Evolutionary conservation across 2,113 vertebrate genomes (phyloP), one percentile per base, ranked within the genome.

Genomic region (Corapipo altera): DNA sequence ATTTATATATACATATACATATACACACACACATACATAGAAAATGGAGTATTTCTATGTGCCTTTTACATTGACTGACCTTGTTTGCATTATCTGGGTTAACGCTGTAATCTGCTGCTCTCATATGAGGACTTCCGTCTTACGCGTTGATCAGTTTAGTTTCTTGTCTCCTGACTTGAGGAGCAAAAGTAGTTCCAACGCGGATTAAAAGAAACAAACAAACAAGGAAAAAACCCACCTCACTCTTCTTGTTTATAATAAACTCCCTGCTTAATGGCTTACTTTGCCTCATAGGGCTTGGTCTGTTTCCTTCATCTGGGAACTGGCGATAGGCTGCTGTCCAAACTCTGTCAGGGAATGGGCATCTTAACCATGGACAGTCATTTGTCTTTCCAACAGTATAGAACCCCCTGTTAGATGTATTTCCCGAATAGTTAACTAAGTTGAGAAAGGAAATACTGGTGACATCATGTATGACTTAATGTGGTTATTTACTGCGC

Each of bases 51-150:
- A 88, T 92, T 96, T 91, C 81, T 85, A 35, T 27, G 48, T 87
- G 73, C 72, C 71, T 96, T 94, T 85, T 82, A 52, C 74, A 2
- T 22, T 24, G 61, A 39, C 51, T 96, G 94, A 97, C 95, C 95
- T 94, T 97, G 87, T 92, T 96, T 89, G 91, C 0, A 5, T 89
- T 95, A 95, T 95, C 89, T 93, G 88, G 94, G 93, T 95, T 95
- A 97, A 96, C 70, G 1, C 87, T 65, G 37, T 94, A 87, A 96
- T 93, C 91, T 95, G 84, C 54, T 85, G 87, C 66, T 91, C 81
- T 88, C 61, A 30, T 81, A 73, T 39, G 69, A 72, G 73, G 62
- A 84, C 96, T 95, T 96, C 90, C 70, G 41, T 96, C 88, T 85
- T 96, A 93, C 73, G 24, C 5, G 37, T 86, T 81, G 89, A 95